Base-by-base conservation (phyloP, 2,888 invertebrate species). In the Gerris lacustris region DNA sequence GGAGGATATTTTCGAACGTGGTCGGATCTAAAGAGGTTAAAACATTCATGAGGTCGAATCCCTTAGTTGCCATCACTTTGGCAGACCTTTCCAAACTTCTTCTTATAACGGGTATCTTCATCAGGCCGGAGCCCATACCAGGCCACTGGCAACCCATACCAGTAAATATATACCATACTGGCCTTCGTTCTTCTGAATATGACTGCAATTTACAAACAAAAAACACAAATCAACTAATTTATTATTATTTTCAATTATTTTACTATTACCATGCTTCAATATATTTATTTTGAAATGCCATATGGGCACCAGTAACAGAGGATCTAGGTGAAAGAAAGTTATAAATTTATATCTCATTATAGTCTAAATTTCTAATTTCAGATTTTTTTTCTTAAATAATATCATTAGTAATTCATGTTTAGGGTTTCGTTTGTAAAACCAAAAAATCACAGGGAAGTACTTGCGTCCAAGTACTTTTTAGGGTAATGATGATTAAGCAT, bases 131-230 rank as follows among this genome's bases (percentile, higher is more conserved):
- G 0, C 86, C 88, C 90, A 87, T 87, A 67, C 86, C 86, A 69
- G 83, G 79, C 89, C 89, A 90, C 79, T 90, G 89, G 31, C 86
- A 85, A 6, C 89, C 90, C 89, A 90, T 90, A 55, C 90, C 90
- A 72, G 88, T 86, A 81, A 87, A 89, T 31, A 89, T 83, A 78
- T 85, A 89, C 87, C 88, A 90, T 45, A 83, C 77, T 67, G 87
- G 86, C 6, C 31, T 31, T 31, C 31, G 1, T 31, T 31, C 31
- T 31, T 31, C 31, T 31, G 31, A 31, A 31, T 31, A 31, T 82
- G 78, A 2, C 69, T 74, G 70, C 47, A 71, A 66, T 11, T 55
- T 55, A 17, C 70, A 62, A 45, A 45, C 67, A 72, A 63, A 63
- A 44, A 66, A 63, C 72, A 70, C 63, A 6, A 63, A 67, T 68